These are phyloP conservation scores for Equus quagga DNA, from an alignment of 2,113 vertebrate species.

Conservation along the genomic window DNA sequence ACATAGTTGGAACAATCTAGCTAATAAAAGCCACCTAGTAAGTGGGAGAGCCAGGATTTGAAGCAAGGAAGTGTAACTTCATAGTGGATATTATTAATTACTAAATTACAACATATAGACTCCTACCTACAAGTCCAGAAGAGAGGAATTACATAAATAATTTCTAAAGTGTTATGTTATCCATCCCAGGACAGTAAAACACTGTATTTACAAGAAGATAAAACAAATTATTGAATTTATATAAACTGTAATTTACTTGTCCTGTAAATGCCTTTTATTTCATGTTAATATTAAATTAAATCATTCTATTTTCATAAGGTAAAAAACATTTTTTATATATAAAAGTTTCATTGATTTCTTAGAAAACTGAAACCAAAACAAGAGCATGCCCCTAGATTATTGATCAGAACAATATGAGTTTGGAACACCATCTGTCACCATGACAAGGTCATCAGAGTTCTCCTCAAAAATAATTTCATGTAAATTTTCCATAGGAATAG, in stretches of 20 bases:
- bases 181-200: not conserved
- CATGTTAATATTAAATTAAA: not conserved
- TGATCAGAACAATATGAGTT: not conserved
- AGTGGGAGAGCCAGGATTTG: not conserved
- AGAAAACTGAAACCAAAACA: not conserved
- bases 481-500: not conserved
- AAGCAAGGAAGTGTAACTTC: not conserved
- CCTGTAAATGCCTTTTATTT: not conserved
- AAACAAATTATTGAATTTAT: not conserved
- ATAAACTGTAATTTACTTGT: not conserved
- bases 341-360: not conserved
- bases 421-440: not conserved
- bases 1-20: not conserved
- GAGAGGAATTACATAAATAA: not conserved
- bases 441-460: not conserved
- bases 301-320: not conserved
- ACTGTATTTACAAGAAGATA: not conserved
- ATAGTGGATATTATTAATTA: not conserved
- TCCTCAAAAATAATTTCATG: not conserved
- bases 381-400: not conserved
- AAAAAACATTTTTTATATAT: not conserved
- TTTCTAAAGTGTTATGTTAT: not conserved
- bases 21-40: not conserved
- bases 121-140: not conserved
- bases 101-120: fast-evolving